These are phyloP conservation scores for Danaus plexippus DNA, from an alignment of 1,140 invertebrate species.

Conservation along the genomic window DNA sequence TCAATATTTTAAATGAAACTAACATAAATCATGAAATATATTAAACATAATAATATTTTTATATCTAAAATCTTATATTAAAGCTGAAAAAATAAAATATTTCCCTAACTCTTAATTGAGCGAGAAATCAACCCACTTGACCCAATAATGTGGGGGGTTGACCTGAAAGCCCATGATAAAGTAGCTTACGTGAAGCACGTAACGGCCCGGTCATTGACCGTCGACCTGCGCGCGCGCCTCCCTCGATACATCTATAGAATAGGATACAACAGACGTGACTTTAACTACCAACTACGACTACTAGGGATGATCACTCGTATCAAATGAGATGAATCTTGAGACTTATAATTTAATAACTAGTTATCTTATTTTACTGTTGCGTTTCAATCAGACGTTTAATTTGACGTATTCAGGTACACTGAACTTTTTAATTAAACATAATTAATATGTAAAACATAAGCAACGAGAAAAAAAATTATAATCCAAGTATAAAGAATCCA, in stretches of 20 bases:
- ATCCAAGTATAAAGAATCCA: too few relatives aligned
- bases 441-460: too few relatives aligned
- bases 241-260: slow-evolving; percentile 33
- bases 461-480: too few relatives aligned
- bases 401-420: too few relatives aligned
- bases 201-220: slow-evolving; percentile 64
- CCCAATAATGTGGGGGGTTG: slow-evolving; percentile 20
- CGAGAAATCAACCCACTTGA: slow-evolving; percentile 26
- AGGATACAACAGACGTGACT: slow-evolving; percentile 17
- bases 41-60: neutral
- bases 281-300: neutral
- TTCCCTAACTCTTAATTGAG: slow-evolving; percentile 4
- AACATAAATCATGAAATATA: neutral
- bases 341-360: too few relatives aligned
- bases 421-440: too few relatives aligned
- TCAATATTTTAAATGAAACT: neutral
- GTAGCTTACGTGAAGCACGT: slow-evolving; percentile 66
- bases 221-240: slow-evolving; percentile 60
- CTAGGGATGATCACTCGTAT: too few relatives aligned
- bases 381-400: too few relatives aligned
- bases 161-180: slow-evolving; percentile 43
- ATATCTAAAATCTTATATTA: slow-evolving; percentile 3
- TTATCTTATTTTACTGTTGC: too few relatives aligned
- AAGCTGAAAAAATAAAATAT: slow-evolving; percentile 3
- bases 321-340: too few relatives aligned